Conservation (phyloP, 2,113 vertebrate genomes). For the Aegypius monachus region DNA sequence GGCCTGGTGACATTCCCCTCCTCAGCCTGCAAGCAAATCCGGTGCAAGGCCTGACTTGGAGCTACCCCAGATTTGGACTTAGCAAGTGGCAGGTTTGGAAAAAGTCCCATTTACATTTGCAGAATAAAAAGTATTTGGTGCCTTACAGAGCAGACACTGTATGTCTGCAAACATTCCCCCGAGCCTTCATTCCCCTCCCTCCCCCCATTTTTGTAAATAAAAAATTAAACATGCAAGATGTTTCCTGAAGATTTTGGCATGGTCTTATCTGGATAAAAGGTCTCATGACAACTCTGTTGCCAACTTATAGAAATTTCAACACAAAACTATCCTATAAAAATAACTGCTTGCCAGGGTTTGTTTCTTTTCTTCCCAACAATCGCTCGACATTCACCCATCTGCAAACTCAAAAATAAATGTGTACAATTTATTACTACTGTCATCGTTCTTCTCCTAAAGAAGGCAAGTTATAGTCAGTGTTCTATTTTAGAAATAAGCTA, state of each 20-base stretch:
- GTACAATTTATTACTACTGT: conserved; percentile 30
- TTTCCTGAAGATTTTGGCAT: conserved; percentile 54
- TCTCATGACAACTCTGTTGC: not conserved
- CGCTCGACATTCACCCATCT: not conserved
- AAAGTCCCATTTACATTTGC: not conserved
- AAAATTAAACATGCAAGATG: conserved; percentile 34
- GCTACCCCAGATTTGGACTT: not conserved
- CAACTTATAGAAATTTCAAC: conserved; percentile 53
- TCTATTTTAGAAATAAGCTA: conserved; percentile 29
- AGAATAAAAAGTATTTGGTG: not conserved
- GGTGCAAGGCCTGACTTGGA: not conserved
- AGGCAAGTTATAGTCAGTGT: not conserved
- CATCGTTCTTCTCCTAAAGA: conserved; percentile 43
- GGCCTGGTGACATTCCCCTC: not conserved
- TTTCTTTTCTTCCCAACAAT: conserved; percentile 41
- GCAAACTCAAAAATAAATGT: conserved; percentile 37
- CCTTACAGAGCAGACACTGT: not conserved
- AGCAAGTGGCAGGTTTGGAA: not conserved
- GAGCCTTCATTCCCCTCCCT: not conserved
- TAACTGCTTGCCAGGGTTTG: conserved; percentile 17
- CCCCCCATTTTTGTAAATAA: not conserved
- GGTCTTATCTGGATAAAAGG: conserved; percentile 49
- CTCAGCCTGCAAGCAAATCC: not conserved
- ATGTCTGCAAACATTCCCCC: not conserved
- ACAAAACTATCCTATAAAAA: conserved; percentile 51